These are phyloP conservation scores for Macroramphosus scolopax DNA, from an alignment of 2,797 vertebrate species.

Conservation along the genomic window DNA sequence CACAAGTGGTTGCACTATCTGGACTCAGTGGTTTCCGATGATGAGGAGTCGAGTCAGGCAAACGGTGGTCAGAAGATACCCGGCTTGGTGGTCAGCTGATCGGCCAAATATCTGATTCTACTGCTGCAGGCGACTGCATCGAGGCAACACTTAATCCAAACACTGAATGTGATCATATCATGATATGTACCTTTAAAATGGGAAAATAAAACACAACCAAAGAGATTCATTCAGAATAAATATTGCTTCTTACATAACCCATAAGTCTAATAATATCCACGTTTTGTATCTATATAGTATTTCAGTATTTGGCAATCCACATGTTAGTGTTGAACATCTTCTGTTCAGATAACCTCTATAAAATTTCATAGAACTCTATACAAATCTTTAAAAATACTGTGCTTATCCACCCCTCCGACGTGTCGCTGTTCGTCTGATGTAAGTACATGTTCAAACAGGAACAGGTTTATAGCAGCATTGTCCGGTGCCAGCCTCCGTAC, in stretches of 20 bases:
- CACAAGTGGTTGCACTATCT: constrained; percentile 75
- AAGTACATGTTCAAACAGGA: constrained; percentile 63
- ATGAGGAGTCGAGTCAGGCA: constrained; percentile 85
- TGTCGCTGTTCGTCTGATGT: constrained; percentile 58
- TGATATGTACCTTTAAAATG: constrained; percentile 66
- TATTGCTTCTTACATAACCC: constrained; percentile 77
- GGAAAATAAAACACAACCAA: constrained; percentile 70
- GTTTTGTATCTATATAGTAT: constrained; percentile 56
- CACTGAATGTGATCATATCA: constrained; percentile 52
- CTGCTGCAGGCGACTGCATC: constrained; percentile 41
- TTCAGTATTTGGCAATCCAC: constrained; percentile 77
- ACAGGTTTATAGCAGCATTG: constrained; percentile 73
- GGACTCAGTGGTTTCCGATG: constrained; percentile 78
- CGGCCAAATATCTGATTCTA: constrained; percentile 45
- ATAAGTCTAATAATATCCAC: constrained; percentile 69
- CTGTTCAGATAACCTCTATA: constrained; percentile 77
- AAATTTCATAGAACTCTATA: constrained; percentile 82
- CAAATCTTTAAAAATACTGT: constrained; percentile 85
- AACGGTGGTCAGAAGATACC: constrained; percentile 57
- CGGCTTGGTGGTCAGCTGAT: constrained; percentile 30
- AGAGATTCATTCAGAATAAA: constrained; percentile 74
- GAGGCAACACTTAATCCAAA: constrained; percentile 60
- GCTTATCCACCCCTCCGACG: constrained; percentile 67
- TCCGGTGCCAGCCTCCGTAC: constrained; percentile 54
- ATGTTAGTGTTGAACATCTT: constrained; percentile 59